phyloP scores from a whole-genome alignment of 2,113 vertebrate genomes.

The Microcebus murinus region DNA sequence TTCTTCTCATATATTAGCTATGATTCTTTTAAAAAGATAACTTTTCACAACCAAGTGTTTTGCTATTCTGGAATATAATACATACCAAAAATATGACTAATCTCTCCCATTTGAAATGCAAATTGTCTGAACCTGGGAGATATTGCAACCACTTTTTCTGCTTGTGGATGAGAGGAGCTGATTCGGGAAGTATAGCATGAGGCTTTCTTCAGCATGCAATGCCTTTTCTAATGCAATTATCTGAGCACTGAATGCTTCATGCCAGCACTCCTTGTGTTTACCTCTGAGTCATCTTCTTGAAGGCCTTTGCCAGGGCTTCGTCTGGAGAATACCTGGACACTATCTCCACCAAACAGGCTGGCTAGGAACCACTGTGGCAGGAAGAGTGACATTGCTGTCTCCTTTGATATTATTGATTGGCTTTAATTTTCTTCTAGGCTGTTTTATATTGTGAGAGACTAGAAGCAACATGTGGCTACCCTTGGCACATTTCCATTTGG shows the following conservation, averaged over 20 bases:
- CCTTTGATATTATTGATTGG: background rate
- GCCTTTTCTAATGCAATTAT: background rate
- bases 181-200: background rate
- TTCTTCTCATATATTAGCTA: slow-evolving; percentile 35
- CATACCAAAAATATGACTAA: background rate
- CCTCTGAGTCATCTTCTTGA: background rate
- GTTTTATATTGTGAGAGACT: background rate
- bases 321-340: background rate
- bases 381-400: background rate
- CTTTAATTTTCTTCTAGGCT: background rate
- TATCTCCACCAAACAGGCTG: background rate
- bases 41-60: slow-evolving; percentile 29
- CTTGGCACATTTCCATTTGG: background rate
- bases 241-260: background rate
- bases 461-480: background rate
- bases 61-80: slow-evolving; percentile 16
- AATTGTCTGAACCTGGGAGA: background rate
- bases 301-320: background rate
- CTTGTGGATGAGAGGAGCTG: background rate
- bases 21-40: background rate
- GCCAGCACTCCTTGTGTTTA: background rate
- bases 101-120: background rate
- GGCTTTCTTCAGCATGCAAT: background rate
- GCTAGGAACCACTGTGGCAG: background rate
- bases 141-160: background rate